Percentiles rank a stretch among this genome's conserved stretches.
Evolutionary conservation across 2,888 invertebrate species (phyloP).

Genomic region (Trachelus tabidus): DNA sequence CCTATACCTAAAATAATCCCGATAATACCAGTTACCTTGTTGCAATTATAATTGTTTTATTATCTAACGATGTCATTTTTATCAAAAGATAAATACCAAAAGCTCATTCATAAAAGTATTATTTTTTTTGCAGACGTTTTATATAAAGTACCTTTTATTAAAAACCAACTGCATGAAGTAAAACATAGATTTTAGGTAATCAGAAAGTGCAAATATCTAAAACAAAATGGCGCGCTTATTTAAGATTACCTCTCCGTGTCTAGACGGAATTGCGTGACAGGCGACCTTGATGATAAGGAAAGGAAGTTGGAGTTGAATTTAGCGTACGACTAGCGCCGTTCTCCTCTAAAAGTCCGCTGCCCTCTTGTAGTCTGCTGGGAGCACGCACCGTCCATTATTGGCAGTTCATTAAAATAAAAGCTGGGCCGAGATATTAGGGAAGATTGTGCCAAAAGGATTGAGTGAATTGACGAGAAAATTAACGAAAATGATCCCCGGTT

Average conservation of each 20-base stretch:
- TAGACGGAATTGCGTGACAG: neutral
- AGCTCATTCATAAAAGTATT: too few species aligned
- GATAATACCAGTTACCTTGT: neutral
- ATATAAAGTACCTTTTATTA: neutral
- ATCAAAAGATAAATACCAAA: neutral
- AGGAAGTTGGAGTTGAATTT: neutral
- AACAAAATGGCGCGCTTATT: neutral
- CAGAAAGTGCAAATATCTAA: neutral
- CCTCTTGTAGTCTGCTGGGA: neutral
- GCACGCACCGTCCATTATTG: neutral
- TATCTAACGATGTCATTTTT: neutral
- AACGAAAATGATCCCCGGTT: conserved; percentile 65
- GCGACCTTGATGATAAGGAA: neutral
- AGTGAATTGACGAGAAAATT: neutral
- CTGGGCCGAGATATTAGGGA: conserved; percentile 7
- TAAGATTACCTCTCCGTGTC: neutral
- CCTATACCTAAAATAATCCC: neutral
- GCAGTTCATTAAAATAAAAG: neutral
- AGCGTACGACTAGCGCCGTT: conserved; percentile 2
- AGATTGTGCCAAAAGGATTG: conserved; percentile 14
- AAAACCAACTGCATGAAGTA: neutral
- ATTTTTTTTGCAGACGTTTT: too few species aligned
- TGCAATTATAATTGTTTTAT: neutral
- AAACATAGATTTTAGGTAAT: neutral
- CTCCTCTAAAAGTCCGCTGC: conserved; percentile 36